Conservation (phyloP, 2,888 invertebrate species). For the Saturnia pavonia region DNA sequence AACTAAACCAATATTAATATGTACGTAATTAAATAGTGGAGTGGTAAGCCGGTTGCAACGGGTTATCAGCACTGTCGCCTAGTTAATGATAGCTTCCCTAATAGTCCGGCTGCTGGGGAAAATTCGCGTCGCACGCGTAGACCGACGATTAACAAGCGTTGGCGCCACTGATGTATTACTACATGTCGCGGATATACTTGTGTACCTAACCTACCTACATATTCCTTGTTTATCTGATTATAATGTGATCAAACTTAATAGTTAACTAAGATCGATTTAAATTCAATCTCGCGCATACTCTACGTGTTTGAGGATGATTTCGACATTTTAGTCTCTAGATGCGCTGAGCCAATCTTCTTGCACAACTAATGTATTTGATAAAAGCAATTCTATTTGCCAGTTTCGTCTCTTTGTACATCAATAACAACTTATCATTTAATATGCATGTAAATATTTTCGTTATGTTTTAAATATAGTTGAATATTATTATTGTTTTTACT, state of each 20-base stretch:
- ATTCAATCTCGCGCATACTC: constrained; percentile 4
- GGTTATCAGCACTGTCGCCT: constrained; percentile 70
- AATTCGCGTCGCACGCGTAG: constrained; percentile 73
- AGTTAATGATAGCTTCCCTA: constrained; percentile 76
- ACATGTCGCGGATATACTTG: constrained; percentile 64
- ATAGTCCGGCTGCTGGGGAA: constrained; percentile 64
- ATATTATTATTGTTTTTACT: constrained; percentile 60
- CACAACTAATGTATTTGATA: constrained; percentile 12
- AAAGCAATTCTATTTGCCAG: neutral
- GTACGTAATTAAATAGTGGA: constrained; percentile 45
- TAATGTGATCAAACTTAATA: constrained; percentile 20
- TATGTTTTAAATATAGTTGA: neutral
- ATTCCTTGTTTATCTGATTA: constrained; percentile 30
- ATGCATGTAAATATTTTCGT: neutral
- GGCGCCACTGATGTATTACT: constrained; percentile 74
- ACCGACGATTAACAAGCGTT: constrained; percentile 63
- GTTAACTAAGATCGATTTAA: constrained; percentile 16
- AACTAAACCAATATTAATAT: neutral
- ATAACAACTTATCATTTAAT: neutral
- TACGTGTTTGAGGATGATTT: constrained; percentile 14
- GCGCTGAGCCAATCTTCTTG: constrained; percentile 14
- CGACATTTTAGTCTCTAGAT: constrained; percentile 12
- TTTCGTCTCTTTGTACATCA: neutral
- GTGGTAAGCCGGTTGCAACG: constrained; percentile 50
- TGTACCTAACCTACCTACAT: constrained; percentile 51